Conservation (phyloP, 2,797 vertebrate genomes). For the Chromis chromis region DNA sequence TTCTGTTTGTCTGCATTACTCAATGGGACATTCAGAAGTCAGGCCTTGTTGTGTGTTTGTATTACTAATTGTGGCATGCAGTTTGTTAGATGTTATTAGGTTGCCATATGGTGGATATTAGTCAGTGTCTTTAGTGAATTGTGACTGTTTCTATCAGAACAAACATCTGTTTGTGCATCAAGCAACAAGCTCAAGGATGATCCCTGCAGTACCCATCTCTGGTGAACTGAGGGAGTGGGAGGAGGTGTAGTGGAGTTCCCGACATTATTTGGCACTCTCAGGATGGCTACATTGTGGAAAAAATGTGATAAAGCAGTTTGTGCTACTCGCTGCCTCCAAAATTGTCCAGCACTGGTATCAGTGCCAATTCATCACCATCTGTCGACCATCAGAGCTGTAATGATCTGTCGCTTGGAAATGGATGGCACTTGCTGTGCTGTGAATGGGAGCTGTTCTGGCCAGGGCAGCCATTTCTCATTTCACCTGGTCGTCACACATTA, state of each 20-base stretch:
- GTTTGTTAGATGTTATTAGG: constrained; percentile 46
- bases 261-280: constrained; percentile 42
- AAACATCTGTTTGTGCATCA: constrained; percentile 60
- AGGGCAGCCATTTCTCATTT: constrained; percentile 48
- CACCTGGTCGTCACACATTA: constrained; percentile 51
- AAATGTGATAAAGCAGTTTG: constrained; percentile 70
- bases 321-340: constrained; percentile 64
- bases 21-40: constrained; percentile 34
- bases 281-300: constrained; percentile 43
- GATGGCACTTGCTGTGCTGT: constrained; percentile 59
- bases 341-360: constrained; percentile 59
- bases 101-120: constrained; percentile 56
- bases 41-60: constrained; percentile 39
- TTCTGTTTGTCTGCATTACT: constrained; percentile 24
- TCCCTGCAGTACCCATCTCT: constrained; percentile 38
- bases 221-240: constrained; percentile 14
- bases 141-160: constrained; percentile 44
- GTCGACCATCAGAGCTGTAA: constrained; percentile 73
- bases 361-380: constrained; percentile 77
- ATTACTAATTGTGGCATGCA: constrained; percentile 33
- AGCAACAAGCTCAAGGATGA: constrained; percentile 39
- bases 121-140: constrained; percentile 41
- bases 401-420: constrained; percentile 74
- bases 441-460: constrained; percentile 50
- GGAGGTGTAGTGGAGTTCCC: constrained; percentile 20